These are phyloP conservation scores for Camelus bactrianus DNA, from an alignment of 2,113 vertebrate species.

Conservation along the genomic window DNA sequence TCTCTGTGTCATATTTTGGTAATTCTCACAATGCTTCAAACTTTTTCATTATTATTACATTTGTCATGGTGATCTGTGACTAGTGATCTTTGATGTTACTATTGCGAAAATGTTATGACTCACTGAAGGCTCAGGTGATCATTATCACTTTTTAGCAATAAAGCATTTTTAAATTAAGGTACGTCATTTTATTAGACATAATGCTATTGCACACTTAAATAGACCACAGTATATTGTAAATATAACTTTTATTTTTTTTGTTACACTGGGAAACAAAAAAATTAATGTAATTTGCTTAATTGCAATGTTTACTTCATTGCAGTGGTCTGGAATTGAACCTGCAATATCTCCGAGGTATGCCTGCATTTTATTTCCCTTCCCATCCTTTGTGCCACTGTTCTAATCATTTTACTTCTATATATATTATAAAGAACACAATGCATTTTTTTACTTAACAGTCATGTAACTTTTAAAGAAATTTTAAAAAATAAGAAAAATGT, in stretches of 20 bases:
- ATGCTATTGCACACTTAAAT: not conserved
- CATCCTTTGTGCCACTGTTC: not conserved
- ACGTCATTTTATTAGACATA: not conserved
- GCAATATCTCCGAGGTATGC: not conserved
- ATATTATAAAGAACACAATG: not conserved
- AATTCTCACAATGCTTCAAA: not conserved
- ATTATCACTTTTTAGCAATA: not conserved
- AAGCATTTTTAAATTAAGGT: not conserved
- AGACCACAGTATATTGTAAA: not conserved
- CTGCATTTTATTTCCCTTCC: not conserved
- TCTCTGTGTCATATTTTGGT: not conserved
- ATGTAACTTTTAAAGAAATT: slow-evolving; percentile 5
- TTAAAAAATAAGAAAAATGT: not conserved
- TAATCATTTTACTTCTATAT: slow-evolving; percentile 3
- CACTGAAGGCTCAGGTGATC: not conserved
- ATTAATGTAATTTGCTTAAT: not conserved
- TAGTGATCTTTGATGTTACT: not conserved
- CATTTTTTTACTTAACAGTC: not conserved
- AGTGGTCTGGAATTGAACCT: not conserved
- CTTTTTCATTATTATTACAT: not conserved
- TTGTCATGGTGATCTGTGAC: not conserved
- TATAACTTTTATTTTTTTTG: not conserved
- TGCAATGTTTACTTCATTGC: not conserved
- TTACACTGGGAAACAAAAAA: not conserved
- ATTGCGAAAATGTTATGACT: not conserved